Percentiles rank a stretch among this genome's conserved stretches.
phyloP scores from a whole-genome alignment of 2,797 vertebrate genomes.

The Squalus acanthias region DNA sequence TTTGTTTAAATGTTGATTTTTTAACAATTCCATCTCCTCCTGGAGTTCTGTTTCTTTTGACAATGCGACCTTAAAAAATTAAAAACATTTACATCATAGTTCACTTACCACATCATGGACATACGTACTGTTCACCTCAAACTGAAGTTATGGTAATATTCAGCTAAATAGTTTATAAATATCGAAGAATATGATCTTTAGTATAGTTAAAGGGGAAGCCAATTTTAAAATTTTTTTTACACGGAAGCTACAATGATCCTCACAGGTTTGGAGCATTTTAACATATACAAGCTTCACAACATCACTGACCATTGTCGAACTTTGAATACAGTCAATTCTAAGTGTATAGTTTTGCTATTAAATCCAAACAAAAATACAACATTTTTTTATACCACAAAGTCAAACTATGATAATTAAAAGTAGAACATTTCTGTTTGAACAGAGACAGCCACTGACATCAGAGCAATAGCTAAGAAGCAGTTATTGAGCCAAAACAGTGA shows the following conservation, averaged over 20 bases:
- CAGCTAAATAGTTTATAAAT: not conserved
- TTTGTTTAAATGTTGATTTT: slow-evolving; percentile 58
- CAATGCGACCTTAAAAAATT: slow-evolving; percentile 61
- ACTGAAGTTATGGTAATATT: not conserved
- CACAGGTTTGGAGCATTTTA: not conserved
- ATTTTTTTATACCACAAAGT: not conserved
- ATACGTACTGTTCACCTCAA: not conserved
- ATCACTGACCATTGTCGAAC: not conserved
- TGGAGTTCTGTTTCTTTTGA: slow-evolving; percentile 59
- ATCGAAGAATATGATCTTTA: not conserved
- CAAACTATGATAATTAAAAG: not conserved
- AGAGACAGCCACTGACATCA: not conserved
- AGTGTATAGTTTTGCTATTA: not conserved
- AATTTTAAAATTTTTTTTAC: not conserved
- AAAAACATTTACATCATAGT: slow-evolving; percentile 42
- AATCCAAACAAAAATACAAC: not conserved
- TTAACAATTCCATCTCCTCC: slow-evolving; percentile 59
- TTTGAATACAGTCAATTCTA: not conserved
- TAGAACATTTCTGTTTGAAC: not conserved
- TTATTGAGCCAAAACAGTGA: not conserved
- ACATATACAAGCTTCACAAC: not conserved
- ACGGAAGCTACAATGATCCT: not conserved
- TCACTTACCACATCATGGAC: not conserved
- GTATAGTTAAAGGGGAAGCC: not conserved
- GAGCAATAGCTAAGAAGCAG: not conserved